Evolutionary conservation across 1,140 invertebrate genomes (phyloP).

Genomic region (Dendroctonus ponderosae): DNA sequence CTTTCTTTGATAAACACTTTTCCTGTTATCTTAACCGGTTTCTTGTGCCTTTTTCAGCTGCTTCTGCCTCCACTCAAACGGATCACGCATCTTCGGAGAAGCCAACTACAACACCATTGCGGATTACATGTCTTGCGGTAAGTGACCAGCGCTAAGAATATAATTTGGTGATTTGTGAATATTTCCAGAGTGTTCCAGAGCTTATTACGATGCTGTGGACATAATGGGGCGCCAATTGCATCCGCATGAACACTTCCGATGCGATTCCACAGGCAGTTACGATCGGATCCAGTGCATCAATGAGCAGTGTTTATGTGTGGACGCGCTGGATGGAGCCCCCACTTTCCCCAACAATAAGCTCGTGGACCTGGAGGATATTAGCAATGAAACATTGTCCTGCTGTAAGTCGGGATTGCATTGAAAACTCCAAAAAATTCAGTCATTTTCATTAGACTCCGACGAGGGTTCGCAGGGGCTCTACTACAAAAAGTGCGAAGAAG

Average conservation of each 20-base stretch:
- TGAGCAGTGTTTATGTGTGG: conserved; percentile 57
- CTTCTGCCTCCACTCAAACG: conserved; percentile 58
- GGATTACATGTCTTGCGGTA: conserved; percentile 58
- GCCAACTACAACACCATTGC: conserved; percentile 50
- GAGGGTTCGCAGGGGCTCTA: conserved; percentile 41
- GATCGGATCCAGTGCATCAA: conserved; percentile 58
- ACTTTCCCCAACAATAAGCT: conserved; percentile 39
- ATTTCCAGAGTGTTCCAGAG: conserved; percentile 54
- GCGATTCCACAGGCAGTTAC: conserved; percentile 56
- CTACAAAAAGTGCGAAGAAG: conserved; percentile 54
- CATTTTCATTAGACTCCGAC: background rate
- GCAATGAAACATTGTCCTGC: conserved; percentile 52
- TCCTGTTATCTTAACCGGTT: background rate
- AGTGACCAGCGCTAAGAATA: conserved; percentile 31
- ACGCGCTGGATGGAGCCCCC: conserved; percentile 52
- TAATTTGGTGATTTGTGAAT: background rate
- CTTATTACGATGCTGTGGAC: conserved; percentile 45
- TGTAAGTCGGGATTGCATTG: conserved; percentile 52
- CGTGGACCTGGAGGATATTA: conserved; percentile 50
- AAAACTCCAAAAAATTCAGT: background rate
- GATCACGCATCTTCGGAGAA: conserved; percentile 61
- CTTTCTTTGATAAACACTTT: too few relatives aligned
- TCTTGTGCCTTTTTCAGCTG: conserved; percentile 54
- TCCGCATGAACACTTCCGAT: conserved; percentile 49
- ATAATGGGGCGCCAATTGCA: conserved; percentile 40